Base-by-base conservation (phyloP, 2,113 vertebrate genomes). In the Poeciliopsis occidentalis region DNA sequence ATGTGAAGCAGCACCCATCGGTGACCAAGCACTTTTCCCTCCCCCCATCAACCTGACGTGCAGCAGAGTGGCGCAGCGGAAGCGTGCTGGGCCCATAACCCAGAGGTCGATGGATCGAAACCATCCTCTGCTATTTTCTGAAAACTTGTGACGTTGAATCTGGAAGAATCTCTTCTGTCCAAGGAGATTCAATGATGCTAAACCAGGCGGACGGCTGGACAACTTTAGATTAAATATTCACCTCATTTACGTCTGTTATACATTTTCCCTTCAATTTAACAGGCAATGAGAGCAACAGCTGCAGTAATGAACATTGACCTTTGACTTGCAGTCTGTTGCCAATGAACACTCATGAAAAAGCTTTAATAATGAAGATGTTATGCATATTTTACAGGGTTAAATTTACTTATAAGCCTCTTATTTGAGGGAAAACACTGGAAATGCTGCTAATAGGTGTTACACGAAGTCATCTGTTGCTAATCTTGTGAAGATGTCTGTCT, bases 81-180 rank as follows among this genome's bases (percentile, higher is more conserved):
- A 94, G 93, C 93, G 94, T 95, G 94, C 94, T 95, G 94, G 94
- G 93, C 94, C 93, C 94, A 95, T 95, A 94, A 95, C 94, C 94
- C 94, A 95, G 94, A 95, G 93, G 93, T 94, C 93, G 94, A 95
- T 95, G 94, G 93, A 94, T 95, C 93, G 93, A 95, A 95, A 95
- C 94, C 94, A 94, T 94, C 92, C 94, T 95, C 93, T 95, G 93
- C 93, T 94, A 93, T 0, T 76, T 82, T 80, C 22, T 57, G 7
- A 24, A 8, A 8, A 24, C 17, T 7, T 22, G 51, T 8, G 17
- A 54, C 2, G 7, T 54, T 54, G 51, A 2, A 17, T 47, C 13
- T 47, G 8, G 22, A 3, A 57, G 3, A 22, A n/a, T n/a, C 51
- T 1, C 19, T 65, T 4, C 8, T 22, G 0, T 19, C 44, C 10